Conservation (phyloP, 1,140 invertebrate genomes). For the Brachionus rubens region DNA sequence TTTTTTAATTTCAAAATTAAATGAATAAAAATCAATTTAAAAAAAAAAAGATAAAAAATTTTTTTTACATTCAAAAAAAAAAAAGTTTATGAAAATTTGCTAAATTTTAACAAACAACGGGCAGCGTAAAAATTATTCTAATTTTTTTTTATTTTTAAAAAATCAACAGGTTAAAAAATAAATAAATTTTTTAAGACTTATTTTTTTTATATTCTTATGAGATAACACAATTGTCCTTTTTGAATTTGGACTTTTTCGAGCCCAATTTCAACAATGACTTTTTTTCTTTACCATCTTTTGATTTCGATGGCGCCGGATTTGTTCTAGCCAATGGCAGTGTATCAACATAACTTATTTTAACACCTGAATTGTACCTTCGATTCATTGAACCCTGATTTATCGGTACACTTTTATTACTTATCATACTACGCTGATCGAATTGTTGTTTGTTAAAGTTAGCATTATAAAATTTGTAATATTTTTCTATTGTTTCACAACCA, state of each 20-base stretch:
- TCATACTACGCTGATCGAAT: not conserved
- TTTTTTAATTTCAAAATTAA: not conserved
- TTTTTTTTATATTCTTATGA: not conserved
- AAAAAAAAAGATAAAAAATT: not conserved
- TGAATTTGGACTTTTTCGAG: constrained; percentile 8
- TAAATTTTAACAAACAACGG: constrained; percentile 44
- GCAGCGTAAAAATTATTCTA: constrained; percentile 5
- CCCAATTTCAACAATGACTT: not conserved
- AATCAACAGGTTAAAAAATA: constrained; percentile 33
- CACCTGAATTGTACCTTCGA: not conserved
- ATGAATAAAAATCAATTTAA: not conserved
- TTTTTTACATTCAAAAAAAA: not conserved
- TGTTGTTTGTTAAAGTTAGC: constrained; percentile 28
- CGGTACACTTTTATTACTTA: not conserved
- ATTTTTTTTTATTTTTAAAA: constrained; percentile 23
- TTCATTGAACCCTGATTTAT: not conserved
- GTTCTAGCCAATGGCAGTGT: constrained; percentile 28
- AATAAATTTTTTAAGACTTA: not conserved
- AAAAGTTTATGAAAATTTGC: not conserved
- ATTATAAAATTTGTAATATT: constrained; percentile 36
- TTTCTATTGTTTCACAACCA: constrained; percentile 4
- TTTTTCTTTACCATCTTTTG: constrained; percentile 8
- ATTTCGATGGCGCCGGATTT: constrained; percentile 16
- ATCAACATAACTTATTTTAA: constrained; percentile 43
- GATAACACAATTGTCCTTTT: constrained; percentile 47